Evolutionary conservation across 1,140 invertebrate genomes (phyloP).

Genomic region (Halictus rubicundus): DNA sequence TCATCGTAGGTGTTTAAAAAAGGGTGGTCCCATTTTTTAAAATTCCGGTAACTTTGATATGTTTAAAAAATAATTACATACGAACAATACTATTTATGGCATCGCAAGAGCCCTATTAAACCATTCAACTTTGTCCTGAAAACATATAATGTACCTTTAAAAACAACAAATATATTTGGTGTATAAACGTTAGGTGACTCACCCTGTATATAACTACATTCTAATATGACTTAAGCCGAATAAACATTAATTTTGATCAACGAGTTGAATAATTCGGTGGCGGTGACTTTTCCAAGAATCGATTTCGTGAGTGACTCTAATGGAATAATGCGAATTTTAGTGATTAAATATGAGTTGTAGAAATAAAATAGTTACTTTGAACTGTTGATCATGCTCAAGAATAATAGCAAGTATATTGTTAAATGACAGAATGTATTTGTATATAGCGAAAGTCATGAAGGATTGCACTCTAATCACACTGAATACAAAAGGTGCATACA

Average conservation of each 20-base stretch:
- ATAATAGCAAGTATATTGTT: constrained; percentile 57
- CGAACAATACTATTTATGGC: too few species aligned
- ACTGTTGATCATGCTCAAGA: constrained; percentile 66
- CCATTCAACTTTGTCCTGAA: too few species aligned
- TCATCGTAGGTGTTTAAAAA: too few species aligned
- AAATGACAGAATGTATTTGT: constrained; percentile 65
- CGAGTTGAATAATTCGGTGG: too few species aligned
- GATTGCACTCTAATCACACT: constrained; percentile 69
- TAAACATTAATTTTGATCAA: background rate
- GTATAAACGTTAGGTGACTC: too few species aligned
- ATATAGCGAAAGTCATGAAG: constrained; percentile 54
- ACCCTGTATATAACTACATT: constrained; percentile 32
- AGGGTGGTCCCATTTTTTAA: too few species aligned
- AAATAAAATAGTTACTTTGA: constrained; percentile 46
- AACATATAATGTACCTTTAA: too few species aligned
- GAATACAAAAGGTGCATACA: constrained; percentile 65
- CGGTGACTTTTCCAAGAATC: background rate
- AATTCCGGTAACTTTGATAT: too few species aligned
- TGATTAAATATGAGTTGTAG: constrained; percentile 48
- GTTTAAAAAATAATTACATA: too few species aligned
- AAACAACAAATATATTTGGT: too few species aligned
- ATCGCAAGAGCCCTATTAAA: too few species aligned
- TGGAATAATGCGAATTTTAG: constrained; percentile 32
- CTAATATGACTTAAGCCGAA: background rate
- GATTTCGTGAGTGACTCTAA: constrained; percentile 42